Conservation (phyloP, 2,797 vertebrate genomes). For the Spea hammondii region DNA sequence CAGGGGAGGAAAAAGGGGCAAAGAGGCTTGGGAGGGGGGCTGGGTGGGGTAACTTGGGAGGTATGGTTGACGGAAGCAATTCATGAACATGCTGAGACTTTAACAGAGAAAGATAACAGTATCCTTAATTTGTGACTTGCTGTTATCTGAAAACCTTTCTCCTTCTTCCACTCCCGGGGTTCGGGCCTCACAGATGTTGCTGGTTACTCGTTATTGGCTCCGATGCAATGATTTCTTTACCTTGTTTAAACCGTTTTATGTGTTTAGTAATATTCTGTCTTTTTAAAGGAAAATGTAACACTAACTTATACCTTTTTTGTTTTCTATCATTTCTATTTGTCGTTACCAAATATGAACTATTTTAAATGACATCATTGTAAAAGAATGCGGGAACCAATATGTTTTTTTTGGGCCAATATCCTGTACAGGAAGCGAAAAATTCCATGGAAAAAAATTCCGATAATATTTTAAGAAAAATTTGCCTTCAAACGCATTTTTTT, state of each 20-base stretch:
- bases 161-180: neutral
- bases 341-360: no score
- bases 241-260: conserved; percentile 19
- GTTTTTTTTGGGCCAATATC: no score
- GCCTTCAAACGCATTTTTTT: no score
- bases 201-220: neutral
- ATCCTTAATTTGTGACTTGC: neutral
- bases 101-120: neutral
- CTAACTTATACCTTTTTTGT: no score
- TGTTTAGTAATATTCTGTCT: neutral
- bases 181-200: conserved; percentile 12
- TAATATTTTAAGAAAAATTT: no score
- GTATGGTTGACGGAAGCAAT: neutral
- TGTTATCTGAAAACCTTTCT: neutral
- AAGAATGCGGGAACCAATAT: no score
- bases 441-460: no score
- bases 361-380: no score
- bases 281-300: neutral
- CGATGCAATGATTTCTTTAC: neutral
- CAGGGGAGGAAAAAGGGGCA: no score
- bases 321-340: no score
- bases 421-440: no score
- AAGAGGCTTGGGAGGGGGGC: no score
- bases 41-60: neutral
- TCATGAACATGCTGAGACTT: neutral